Evolutionary conservation across 2,797 vertebrate species (phyloP), one percentile per base, ranked within the genome.

Genomic region (Macropus fuliginosus): DNA sequence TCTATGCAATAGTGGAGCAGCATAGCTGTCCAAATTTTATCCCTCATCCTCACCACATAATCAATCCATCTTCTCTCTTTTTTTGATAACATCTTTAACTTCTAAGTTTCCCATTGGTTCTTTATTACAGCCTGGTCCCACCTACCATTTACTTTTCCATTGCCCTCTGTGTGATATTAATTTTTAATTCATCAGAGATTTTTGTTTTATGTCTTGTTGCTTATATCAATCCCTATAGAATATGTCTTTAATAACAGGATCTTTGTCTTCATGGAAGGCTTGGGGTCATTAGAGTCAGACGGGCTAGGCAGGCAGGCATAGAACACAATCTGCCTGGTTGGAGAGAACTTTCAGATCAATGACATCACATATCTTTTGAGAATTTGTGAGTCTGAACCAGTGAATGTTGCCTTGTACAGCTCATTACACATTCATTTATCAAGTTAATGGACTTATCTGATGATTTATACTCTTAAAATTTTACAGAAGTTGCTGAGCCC

Each of bases 401-500:
- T 89, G n/a, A 57, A 91, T 5, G 0, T n/a, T 91, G 92, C 62
- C 93, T 96, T 93, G 46, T 55, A 56, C 55, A 93, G 94, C 91
- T 97, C 18, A 5, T 96, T 96, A 97, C 91, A 91, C 27, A 93
- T 93, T 94, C 62, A 95, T 97, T 95, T 95, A 56, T 97, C 91
- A 96, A 96, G 29, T 90, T 97, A 94, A 96, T 94, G 94, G 93
- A 97, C 96, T 96, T 98, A 92, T 28, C 95, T 92, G 81, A 92
- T 98, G 57, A 97, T 96, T 97, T 96, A 55, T 92, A 94, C 96
- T 94, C 94, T 97, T 90, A 96, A 97, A 96, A 96, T 50, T 90
- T 2, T 93, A 94, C 56, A 96, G 91, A 97, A 98, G 94, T 98
- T 97, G 97, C 55, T 87, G 95, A 81, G 34, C 74, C 92, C 96